Conservation (phyloP, 2,797 vertebrate species). For the Aldrovandia affinis region DNA sequence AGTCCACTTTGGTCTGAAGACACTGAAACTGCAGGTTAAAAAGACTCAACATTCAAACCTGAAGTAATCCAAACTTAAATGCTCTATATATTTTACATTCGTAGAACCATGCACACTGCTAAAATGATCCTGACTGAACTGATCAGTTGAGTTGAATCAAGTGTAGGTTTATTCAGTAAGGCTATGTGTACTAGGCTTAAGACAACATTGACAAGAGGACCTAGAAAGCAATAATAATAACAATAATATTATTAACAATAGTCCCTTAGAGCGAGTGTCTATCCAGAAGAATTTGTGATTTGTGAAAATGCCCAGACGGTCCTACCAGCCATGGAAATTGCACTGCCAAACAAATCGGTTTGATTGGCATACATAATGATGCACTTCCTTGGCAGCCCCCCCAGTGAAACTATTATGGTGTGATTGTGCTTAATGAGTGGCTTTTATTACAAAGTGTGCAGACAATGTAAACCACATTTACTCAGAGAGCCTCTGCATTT, state of each 20-base stretch:
- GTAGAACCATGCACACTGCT: no score
- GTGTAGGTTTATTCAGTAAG: no score
- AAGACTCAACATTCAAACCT: no score
- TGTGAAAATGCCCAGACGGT: constrained; percentile 23
- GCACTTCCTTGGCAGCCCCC: constrained; percentile 20
- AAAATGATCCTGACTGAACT: no score
- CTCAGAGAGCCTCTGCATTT: constrained; percentile 12
- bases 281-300: constrained; percentile 31
- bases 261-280: not conserved
- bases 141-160: no score
- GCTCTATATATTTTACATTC: no score
- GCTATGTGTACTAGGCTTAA: no score
- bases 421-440: constrained; percentile 48
- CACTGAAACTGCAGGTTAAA: no score
- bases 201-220: no score
- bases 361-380: constrained; percentile 45
- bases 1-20: no score
- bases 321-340: constrained; percentile 6
- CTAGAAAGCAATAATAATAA: no score
- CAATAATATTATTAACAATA: not conserved
- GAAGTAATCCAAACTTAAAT: no score
- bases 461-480: constrained; percentile 28
- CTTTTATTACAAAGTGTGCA: constrained; percentile 29
- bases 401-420: constrained; percentile 31
- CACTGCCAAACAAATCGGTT: constrained; percentile 33